Evolutionary conservation across 2,797 vertebrate species (phyloP), one percentile per base, ranked within the genome.

Genomic region (Liparis tanakae): DNA sequence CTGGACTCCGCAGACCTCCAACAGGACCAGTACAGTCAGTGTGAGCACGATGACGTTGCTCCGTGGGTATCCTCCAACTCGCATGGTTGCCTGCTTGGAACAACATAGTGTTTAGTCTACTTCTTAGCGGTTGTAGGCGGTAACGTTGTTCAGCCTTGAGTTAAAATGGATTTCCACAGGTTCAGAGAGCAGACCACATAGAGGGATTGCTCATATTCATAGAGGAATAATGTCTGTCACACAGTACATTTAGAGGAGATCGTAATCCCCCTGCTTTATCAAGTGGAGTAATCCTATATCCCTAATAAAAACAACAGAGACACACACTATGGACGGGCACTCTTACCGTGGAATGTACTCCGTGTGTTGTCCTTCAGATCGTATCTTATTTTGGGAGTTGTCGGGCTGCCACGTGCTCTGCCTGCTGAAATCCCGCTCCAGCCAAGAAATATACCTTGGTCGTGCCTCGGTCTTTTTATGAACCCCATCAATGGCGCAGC

Each of bases 31-130:
- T 48, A 84, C 64, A 20, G 65, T 76, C 81, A 86, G 50, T 44
- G 59, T 69, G 68, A 89, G 63, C 66, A 82, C 33, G 25, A 83
- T 41, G 64, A 61, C 39, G 43, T 43, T 25, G 56, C 50, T 58
- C 55, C 0, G 7, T 20, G 34, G 80, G 60, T 65, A 39, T 73
- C 70, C 63, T 70, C 8, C 25, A 44, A 60, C 67, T 44, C 22
- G 64, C 94, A 95, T 94, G 72, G 76, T 89, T 76, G 43, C 86
- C 91, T 86, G 64, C 73, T 83, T 43, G 43, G 51, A 58, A 57
- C 34, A 64, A 53, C 7, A 67, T n/a, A 5, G 7, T 6, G n/a
- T 4, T 51, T 12, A 13, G 10, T 51, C 20, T 51, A 20, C 48
- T 22, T 51, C 50, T 22, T 51, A 22, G 25, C 4, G 25, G 25